Evolutionary conservation across 2,888 invertebrate species (phyloP), one percentile per base, ranked within the genome.

Genomic region (Melanophora roralis): DNA sequence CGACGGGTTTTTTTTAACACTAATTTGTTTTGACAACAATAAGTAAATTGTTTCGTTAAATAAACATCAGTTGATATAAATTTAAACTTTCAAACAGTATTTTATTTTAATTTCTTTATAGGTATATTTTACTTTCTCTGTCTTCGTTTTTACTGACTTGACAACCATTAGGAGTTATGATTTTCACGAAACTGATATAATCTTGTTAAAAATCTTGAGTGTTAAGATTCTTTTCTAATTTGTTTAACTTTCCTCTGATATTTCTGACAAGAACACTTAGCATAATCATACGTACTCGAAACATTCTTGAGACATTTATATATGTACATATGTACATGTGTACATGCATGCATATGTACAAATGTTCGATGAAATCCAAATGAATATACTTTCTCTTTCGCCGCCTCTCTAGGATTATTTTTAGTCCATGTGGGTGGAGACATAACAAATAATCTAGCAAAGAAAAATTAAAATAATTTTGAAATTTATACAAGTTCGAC

Each of bases 351-450:
- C 11, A n/a, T 27, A 51, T 21, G 14, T 9, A 27, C 40, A 23
- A 23, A 38, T 68, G 40, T 40, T 62, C 19, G 32, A 62, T 23
- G 23, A n/a, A 40, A 51, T 55, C 45, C 43, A 27, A 40, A 23
- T 21, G 11, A 2, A 49, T 23, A 47, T 36, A 38, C 49, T 67
- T 45, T 40, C 67, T 71, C 68, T 78, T n/a, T n/a, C n/a, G n/a
- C n/a, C n/a, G n/a, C 69, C 74, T 76, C 82, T 60, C 81, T 82
- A 84, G 82, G 83, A 84, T 87, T 89, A 89, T 89, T 87, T 89
- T 88, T 88, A 89, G 89, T 81, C 84, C 77, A 83, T 84, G 85
- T 86, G 84, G 89, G 89, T 85, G 89, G 83, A 83, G 83, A 81
- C 78, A 55, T 21, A 27, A 27, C 27, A 1, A 40, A 27, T 57